Conservation (phyloP, 1,140 invertebrate genomes). For the Spodoptera frugiperda region DNA sequence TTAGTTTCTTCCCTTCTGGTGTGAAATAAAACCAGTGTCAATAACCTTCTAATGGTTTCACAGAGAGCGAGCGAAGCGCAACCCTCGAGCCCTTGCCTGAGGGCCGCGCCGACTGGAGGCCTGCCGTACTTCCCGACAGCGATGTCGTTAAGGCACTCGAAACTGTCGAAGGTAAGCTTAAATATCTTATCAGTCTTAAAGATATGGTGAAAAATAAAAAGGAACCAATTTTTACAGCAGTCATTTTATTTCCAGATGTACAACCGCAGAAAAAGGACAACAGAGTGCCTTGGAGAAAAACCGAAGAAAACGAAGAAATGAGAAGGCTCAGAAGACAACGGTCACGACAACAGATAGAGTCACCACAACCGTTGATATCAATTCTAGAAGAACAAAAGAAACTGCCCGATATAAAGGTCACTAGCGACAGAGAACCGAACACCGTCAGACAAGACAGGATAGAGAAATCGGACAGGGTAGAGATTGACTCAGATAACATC, state of each 20-base stretch:
- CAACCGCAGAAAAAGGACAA: slow-evolving; percentile 92
- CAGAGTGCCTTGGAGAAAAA: slow-evolving; percentile 91
- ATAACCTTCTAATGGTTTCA: not conserved
- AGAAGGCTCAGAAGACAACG: slow-evolving; percentile 83
- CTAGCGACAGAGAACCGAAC: slow-evolving; percentile 60
- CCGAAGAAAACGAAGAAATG: slow-evolving; percentile 85
- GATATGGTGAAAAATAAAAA: not conserved
- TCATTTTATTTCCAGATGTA: slow-evolving; percentile 86
- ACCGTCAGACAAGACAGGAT: slow-evolving; percentile 78
- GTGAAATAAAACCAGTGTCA: not conserved
- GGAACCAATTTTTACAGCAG: not conserved
- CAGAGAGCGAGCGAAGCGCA: slow-evolving; percentile 91
- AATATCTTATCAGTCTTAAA: not conserved
- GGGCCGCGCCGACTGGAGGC: slow-evolving; percentile 90
- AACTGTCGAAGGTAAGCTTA: slow-evolving; percentile 91
- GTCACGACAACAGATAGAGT: slow-evolving; percentile 78
- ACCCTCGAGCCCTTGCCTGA: slow-evolving; percentile 91
- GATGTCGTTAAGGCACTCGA: slow-evolving; percentile 95
- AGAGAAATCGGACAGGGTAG: slow-evolving; percentile 88
- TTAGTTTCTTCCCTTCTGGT: not conserved
- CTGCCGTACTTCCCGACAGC: slow-evolving; percentile 91
- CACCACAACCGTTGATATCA: slow-evolving; percentile 80
- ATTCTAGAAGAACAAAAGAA: slow-evolving; percentile 87
- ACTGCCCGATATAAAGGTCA: slow-evolving; percentile 77
- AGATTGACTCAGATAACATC: slow-evolving; percentile 96